These are phyloP conservation scores for Cephus spinipes DNA, from an alignment of 2,888 invertebrate species.

Conservation along the genomic window DNA sequence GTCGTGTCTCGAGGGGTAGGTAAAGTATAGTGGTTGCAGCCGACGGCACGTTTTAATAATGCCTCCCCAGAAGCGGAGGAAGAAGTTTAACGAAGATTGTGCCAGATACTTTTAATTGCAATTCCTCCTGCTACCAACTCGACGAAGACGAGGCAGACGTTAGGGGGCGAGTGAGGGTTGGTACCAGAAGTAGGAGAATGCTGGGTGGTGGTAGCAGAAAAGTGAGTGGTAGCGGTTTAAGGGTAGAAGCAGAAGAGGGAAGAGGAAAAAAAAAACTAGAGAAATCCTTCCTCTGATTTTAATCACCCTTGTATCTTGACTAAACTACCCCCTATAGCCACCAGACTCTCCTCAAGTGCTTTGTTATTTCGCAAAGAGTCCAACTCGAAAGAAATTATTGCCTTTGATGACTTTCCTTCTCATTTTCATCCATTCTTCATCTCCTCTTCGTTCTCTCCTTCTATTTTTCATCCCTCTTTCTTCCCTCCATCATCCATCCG, in stretches of 20 bases:
- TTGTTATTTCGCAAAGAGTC: conserved; percentile 55
- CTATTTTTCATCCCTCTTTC: too few relatives aligned
- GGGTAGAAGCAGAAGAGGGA: too few relatives aligned
- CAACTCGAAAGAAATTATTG: conserved; percentile 27
- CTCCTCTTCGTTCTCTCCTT: too few relatives aligned
- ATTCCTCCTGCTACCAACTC: conserved; percentile 49
- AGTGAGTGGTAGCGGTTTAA: too few relatives aligned
- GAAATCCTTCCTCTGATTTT: conserved; percentile 41
- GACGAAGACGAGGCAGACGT: not conserved
- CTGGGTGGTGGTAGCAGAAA: too few relatives aligned
- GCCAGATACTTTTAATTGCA: conserved; percentile 66
- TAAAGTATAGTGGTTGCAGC: conserved; percentile 46
- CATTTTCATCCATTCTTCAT: not conserved
- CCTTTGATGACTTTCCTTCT: not conserved
- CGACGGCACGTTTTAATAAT: conserved; percentile 62
- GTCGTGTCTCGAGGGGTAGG: conserved; percentile 3
- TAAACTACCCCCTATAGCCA: conserved; percentile 27
- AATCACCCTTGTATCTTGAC: conserved; percentile 61
- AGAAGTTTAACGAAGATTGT: conserved; percentile 66
- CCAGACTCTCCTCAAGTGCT: conserved; percentile 45
- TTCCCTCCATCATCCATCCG: too few relatives aligned
- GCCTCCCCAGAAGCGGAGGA: conserved; percentile 46
- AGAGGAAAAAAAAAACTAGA: too few relatives aligned
- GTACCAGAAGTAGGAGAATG: too few relatives aligned
- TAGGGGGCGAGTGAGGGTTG: too few relatives aligned